Conservation (phyloP, 2,113 vertebrate genomes). For the Microtus montanus region DNA sequence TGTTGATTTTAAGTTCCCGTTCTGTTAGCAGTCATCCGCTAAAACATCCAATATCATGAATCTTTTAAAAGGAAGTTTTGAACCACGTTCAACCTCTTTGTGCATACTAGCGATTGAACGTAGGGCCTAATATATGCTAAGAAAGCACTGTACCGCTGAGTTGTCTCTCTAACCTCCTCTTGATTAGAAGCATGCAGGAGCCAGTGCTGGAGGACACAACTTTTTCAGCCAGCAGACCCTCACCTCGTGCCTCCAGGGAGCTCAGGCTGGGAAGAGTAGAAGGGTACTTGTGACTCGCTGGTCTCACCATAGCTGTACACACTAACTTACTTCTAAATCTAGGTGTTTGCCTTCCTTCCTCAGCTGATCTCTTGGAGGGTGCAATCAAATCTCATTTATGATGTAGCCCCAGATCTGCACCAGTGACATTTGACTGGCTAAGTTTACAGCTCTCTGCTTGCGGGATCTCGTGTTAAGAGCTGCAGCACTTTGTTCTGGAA, state of each 20-base stretch:
- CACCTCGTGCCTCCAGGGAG: neutral
- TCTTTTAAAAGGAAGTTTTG: neutral
- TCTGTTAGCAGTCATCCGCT: slow-evolving; percentile 26
- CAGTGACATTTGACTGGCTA: neutral
- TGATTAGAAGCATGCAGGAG: neutral
- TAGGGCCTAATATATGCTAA: neutral
- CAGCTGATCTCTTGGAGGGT: neutral
- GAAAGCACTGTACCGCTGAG: neutral
- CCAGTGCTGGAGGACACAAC: neutral
- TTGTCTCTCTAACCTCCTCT: neutral
- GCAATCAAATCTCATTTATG: neutral
- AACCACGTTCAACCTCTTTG: neutral
- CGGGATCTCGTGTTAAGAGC: neutral
- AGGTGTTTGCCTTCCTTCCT: neutral
- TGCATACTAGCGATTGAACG: neutral
- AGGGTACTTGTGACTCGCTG: neutral
- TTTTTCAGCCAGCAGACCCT: neutral
- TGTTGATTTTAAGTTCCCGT: slow-evolving; percentile 34
- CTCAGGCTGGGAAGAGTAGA: neutral
- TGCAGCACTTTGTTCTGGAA: neutral
- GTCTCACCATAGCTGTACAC: neutral
- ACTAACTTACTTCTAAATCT: neutral
- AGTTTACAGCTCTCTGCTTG: neutral
- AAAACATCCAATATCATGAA: slow-evolving; percentile 16
- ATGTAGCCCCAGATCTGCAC: neutral